Evolutionary conservation across 2,888 invertebrate genomes (phyloP).

Genomic region (Cerastis leucographa): DNA sequence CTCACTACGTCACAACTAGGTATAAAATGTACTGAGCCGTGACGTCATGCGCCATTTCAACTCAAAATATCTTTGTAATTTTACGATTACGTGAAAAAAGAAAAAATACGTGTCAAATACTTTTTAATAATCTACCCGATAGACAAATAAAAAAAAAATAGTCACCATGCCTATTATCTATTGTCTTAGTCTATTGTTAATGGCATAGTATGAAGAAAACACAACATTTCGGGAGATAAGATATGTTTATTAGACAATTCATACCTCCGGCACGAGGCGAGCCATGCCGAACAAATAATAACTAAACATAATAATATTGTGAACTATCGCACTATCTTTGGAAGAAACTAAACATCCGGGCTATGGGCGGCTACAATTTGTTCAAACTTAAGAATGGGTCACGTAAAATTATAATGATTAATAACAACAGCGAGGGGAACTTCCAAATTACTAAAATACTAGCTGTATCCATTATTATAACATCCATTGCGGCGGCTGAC

Average conservation of each 20-base stretch:
- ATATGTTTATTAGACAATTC: conserved; percentile 90
- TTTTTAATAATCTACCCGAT: too few species aligned
- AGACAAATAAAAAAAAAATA: too few species aligned
- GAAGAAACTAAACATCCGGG: conserved; percentile 87
- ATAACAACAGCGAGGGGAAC: conserved; percentile 67
- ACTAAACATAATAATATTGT: conserved; percentile 78
- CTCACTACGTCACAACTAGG: too few species aligned
- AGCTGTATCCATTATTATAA: conserved; percentile 66
- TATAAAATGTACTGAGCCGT: too few species aligned
- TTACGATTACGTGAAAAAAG: too few species aligned
- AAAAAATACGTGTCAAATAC: too few species aligned
- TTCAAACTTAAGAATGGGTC: conserved; percentile 57
- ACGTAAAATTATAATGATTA: conserved; percentile 61
- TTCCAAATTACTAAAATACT: conserved; percentile 76
- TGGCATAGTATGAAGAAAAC: too few species aligned
- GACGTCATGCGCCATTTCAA: too few species aligned
- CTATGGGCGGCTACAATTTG: conserved; percentile 69
- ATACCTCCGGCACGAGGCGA: conserved; percentile 80
- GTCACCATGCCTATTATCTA: too few species aligned
- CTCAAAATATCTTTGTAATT: too few species aligned
- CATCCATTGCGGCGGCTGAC: conserved; percentile 52
- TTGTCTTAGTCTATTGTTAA: too few species aligned
- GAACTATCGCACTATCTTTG: conserved; percentile 89
- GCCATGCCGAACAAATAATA: conserved; percentile 78
- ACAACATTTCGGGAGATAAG: conserved; percentile 84